Evolutionary conservation across 2,113 vertebrate species (phyloP).

Genomic region (Odontesthes bonariensis): DNA sequence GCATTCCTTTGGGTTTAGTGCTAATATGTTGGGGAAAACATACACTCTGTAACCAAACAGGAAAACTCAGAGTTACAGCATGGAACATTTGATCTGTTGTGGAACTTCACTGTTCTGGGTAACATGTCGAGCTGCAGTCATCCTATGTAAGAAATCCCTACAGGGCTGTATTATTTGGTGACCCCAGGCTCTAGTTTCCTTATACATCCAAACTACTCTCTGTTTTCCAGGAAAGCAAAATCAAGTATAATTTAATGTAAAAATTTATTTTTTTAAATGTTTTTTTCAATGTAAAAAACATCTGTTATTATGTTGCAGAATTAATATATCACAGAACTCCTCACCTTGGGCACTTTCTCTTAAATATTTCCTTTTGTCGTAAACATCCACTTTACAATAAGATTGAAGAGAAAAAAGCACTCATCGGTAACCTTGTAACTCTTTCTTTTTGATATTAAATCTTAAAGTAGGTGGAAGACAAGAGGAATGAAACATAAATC

Average conservation of each 20-base stretch:
- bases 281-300: background rate
- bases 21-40: too few relatives aligned
- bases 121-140: too few relatives aligned
- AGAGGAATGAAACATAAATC: constrained; percentile 63
- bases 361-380: constrained; percentile 32
- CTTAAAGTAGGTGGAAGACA: constrained; percentile 44
- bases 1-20: too few relatives aligned
- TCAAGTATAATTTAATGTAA: constrained; percentile 12
- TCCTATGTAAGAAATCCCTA: too few relatives aligned
- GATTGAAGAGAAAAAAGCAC: constrained; percentile 53
- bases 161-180: background rate
- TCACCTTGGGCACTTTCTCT: constrained; percentile 22
- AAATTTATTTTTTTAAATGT: background rate
- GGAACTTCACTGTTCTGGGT: too few relatives aligned
- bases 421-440: constrained; percentile 48
- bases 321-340: constrained; percentile 6
- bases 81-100: too few relatives aligned
- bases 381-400: constrained; percentile 36
- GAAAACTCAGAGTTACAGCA: too few relatives aligned
- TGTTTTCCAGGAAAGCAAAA: background rate
- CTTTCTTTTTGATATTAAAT: constrained; percentile 50
- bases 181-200: background rate
- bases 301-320: background rate
- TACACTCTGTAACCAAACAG: too few relatives aligned
- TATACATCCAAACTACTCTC: background rate